Conservation (phyloP, 2,797 vertebrate species). For the Cetoscarus ocellatus region DNA sequence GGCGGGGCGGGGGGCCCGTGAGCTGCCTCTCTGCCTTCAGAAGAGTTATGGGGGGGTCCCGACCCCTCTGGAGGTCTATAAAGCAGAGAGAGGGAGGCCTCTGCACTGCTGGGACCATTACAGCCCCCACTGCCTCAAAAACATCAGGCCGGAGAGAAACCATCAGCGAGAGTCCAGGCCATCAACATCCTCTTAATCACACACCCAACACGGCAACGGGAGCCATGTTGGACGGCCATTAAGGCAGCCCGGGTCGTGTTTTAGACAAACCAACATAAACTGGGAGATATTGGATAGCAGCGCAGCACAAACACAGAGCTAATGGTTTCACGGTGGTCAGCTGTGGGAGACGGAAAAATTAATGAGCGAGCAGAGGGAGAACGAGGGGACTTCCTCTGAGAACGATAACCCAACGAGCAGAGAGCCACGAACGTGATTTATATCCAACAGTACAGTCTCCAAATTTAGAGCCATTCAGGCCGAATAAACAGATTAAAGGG, state of each 20-base stretch:
- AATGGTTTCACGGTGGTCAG: conserved; percentile 79
- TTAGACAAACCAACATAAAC: conserved; percentile 69
- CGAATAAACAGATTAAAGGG: conserved; percentile 19
- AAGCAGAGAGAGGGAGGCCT: conserved; percentile 72
- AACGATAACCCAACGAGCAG: too few relatives aligned
- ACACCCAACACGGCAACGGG: conserved; percentile 60
- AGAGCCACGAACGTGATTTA: too few relatives aligned
- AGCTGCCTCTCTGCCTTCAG: conserved; percentile 59
- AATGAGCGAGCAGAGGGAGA: conserved; percentile 36
- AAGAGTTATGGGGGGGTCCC: conserved; percentile 78
- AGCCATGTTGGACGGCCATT: conserved; percentile 64
- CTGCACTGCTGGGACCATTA: conserved; percentile 75
- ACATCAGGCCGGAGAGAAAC: conserved; percentile 69
- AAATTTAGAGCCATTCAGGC: conserved; percentile 11
- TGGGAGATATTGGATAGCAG: conserved; percentile 69
- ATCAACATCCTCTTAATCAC: conserved; percentile 81
- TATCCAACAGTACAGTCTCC: not conserved
- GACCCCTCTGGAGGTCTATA: conserved; percentile 76
- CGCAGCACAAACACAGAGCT: conserved; percentile 66
- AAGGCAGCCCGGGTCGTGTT: conserved; percentile 66
- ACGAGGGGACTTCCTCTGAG: conserved; percentile 19
- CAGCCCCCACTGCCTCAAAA: conserved; percentile 58
- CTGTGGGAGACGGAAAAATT: conserved; percentile 47
- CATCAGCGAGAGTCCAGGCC: conserved; percentile 73
- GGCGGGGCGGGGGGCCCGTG: conserved; percentile 54